These are phyloP conservation scores for Hyles vespertilio DNA, from an alignment of 1,140 invertebrate species.

Conservation along the genomic window DNA sequence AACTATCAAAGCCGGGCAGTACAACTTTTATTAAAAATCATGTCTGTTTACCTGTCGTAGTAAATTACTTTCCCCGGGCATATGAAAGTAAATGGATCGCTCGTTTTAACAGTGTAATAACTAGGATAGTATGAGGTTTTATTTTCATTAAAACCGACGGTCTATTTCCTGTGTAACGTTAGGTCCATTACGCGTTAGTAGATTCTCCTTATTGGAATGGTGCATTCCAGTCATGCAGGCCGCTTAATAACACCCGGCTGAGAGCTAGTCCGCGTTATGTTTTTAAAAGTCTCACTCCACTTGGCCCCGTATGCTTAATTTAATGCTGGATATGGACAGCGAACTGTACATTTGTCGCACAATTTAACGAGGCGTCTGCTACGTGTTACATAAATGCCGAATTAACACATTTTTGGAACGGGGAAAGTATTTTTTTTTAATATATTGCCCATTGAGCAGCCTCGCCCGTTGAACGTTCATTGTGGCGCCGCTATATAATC, in stretches of 20 bases:
- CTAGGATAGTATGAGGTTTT: background rate
- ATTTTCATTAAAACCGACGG: background rate
- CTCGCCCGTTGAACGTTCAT: constrained; percentile 35
- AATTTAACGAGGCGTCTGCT: constrained; percentile 34
- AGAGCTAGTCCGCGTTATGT: constrained; percentile 14
- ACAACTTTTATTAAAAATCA: too few relatives aligned
- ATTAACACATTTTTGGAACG: constrained; percentile 55
- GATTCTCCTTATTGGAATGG: too few relatives aligned
- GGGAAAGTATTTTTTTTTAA: constrained; percentile 45
- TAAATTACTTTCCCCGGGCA: background rate
- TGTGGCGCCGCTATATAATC: constrained; percentile 38
- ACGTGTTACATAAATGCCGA: constrained; percentile 35
- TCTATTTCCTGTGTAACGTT: background rate
- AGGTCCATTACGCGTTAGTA: too few relatives aligned
- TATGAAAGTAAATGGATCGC: constrained; percentile 1
- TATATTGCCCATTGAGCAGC: constrained; percentile 41
- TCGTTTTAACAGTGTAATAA: background rate
- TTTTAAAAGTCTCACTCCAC: constrained; percentile 16
- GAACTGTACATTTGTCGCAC: constrained; percentile 41
- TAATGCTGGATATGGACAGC: constrained; percentile 38
- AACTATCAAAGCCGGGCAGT: too few relatives aligned
- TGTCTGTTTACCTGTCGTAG: too few relatives aligned
- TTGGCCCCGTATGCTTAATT: constrained; percentile 33
- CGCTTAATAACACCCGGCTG: constrained; percentile 9
- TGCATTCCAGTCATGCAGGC: constrained; percentile 1